These are phyloP conservation scores for Resseliella maxima DNA, from an alignment of 2,888 invertebrate genomes.

Conservation along the genomic window DNA sequence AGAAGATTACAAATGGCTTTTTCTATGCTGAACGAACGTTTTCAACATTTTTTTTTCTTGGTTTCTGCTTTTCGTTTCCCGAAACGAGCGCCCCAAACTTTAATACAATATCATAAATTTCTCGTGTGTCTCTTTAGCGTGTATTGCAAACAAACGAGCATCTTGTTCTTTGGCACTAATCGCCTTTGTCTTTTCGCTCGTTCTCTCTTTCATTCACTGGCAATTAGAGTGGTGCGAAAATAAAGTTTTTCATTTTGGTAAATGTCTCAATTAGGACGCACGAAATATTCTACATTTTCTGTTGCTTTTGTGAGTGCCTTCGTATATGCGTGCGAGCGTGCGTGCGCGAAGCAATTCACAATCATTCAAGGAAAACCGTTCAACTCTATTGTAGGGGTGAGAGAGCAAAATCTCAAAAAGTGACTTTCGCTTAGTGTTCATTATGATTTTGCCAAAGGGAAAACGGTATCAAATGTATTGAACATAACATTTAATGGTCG, in stretches of 20 bases:
- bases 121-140: not conserved
- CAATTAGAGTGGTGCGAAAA: slow-evolving; percentile 41
- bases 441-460: slow-evolving; percentile 42
- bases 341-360: not conserved
- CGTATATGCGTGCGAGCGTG: not conserved
- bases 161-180: slow-evolving; percentile 23
- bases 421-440: slow-evolving; percentile 31
- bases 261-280: slow-evolving; percentile 12
- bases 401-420: not conserved
- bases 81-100: slow-evolving; percentile 20
- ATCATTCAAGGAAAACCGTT: not conserved
- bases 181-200: slow-evolving; percentile 14
- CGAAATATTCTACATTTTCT: not conserved
- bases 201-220: not conserved
- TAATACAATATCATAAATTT: slow-evolving; percentile 42
- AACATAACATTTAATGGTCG: slow-evolving; percentile 44
- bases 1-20: slow-evolving; percentile 47
- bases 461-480: slow-evolving; percentile 31
- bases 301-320: no score
- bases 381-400: not conserved
- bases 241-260: not conserved
- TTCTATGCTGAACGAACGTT: not conserved
- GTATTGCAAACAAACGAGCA: not conserved
- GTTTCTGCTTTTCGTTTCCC: not conserved
- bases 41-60: not conserved